Evolutionary conservation across 1,140 invertebrate genomes (phyloP).

Genomic region (Lysiphlebus fabarum): DNA sequence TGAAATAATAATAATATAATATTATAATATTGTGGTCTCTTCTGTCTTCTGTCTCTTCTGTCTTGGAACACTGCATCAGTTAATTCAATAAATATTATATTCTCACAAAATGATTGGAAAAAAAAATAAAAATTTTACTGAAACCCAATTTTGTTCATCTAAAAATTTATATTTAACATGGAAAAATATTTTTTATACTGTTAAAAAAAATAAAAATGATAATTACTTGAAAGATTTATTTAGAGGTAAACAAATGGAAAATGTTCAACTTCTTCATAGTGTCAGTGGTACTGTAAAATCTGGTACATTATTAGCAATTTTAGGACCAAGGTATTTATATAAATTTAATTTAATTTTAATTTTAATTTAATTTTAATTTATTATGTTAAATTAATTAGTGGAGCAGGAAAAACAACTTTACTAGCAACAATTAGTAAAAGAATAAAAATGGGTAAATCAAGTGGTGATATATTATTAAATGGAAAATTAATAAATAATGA

Average conservation of each 20-base stretch:
- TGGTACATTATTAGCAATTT: conserved; percentile 27
- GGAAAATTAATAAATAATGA: conserved; percentile 60
- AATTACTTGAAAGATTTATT: conserved; percentile 27
- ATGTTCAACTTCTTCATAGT: conserved; percentile 24
- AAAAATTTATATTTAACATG: conserved; percentile 24
- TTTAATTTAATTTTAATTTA: not conserved
- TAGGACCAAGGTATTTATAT: conserved; percentile 50
- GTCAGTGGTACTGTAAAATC: conserved; percentile 26
- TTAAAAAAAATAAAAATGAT: conserved; percentile 25
- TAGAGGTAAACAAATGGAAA: conserved; percentile 17
- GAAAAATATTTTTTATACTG: conserved; percentile 29
- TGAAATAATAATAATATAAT: too few relatives aligned
- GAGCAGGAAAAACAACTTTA: conserved; percentile 70
- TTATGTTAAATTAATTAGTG: conserved; percentile 55
- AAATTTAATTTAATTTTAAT: not conserved
- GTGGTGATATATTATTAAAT: conserved; percentile 67
- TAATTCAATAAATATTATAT: conserved; percentile 2
- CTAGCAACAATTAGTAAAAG: conserved; percentile 67
- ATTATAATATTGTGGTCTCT: too few relatives aligned
- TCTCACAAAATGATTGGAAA: conserved; percentile 14
- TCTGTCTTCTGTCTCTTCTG: not conserved
- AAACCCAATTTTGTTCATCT: conserved; percentile 13
- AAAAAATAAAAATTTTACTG: conserved; percentile 7
- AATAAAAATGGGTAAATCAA: conserved; percentile 59
- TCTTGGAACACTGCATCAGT: not conserved